Evolutionary conservation across 2,888 invertebrate genomes (phyloP).

Genomic region (Penaeus monodon): DNA sequence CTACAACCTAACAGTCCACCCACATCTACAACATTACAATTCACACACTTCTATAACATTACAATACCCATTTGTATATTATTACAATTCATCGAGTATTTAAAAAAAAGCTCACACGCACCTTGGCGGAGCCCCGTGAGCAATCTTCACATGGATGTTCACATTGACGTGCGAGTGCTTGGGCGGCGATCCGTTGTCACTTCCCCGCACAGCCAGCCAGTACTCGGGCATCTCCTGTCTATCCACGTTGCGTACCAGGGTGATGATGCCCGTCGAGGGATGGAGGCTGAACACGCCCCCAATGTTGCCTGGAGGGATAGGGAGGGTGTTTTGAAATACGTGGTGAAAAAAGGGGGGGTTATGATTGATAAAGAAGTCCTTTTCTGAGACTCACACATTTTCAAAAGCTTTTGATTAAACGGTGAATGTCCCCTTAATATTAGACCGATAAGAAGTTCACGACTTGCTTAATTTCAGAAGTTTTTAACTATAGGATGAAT

Average conservation of each 20-base stretch:
- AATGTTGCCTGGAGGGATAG: conserved; percentile 78
- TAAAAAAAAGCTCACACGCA: conserved; percentile 67
- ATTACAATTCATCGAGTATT: too few relatives aligned
- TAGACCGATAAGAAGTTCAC: too few relatives aligned
- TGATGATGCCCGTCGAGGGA: conserved; percentile 79
- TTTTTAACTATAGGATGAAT: too few relatives aligned
- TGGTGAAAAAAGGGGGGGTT: background rate
- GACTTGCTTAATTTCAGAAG: too few relatives aligned
- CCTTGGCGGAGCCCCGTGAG: conserved; percentile 87
- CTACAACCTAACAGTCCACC: too few relatives aligned
- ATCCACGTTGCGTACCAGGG: conserved; percentile 74
- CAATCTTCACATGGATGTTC: conserved; percentile 88
- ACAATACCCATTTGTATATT: too few relatives aligned
- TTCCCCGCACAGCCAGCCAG: conserved; percentile 85
- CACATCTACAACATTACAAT: too few relatives aligned
- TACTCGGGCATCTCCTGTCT: conserved; percentile 84
- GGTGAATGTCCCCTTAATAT: too few relatives aligned
- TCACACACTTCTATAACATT: too few relatives aligned
- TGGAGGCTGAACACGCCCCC: conserved; percentile 89
- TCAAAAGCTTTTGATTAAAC: too few relatives aligned
- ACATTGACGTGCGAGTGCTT: conserved; percentile 83
- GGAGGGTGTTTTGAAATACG: background rate
- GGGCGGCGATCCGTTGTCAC: conserved; percentile 81
- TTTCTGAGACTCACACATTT: too few relatives aligned
- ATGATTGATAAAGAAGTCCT: too few relatives aligned